A percentile compares a stretch with the other conserved stretches of the same genome.
Evolutionary conservation across 2,113 vertebrate species (phyloP).

Genomic region (Pleuronectes platessa): DNA sequence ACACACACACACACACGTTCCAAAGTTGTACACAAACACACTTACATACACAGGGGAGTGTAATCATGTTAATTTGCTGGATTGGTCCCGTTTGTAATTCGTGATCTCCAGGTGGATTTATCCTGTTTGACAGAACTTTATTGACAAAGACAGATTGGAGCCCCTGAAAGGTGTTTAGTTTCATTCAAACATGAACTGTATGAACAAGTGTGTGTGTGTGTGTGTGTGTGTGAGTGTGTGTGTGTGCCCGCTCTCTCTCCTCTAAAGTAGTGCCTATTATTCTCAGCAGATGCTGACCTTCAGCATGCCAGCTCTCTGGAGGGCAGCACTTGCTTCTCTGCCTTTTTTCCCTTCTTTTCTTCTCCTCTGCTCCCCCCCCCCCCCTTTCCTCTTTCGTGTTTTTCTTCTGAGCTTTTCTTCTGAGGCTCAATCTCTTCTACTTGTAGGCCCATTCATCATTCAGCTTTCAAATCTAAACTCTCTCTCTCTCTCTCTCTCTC

Average conservation of each 20-base stretch:
- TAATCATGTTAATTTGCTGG: constrained; percentile 68
- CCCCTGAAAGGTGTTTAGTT: constrained; percentile 68
- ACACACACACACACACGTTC: background rate
- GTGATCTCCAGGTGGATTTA: constrained; percentile 49
- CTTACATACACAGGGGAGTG: constrained; percentile 35
- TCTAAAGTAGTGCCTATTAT: constrained; percentile 65
- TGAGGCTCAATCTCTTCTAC: constrained; percentile 12
- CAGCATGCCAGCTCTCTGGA: constrained; percentile 63
- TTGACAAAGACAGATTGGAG: constrained; percentile 75
- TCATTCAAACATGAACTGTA: constrained; percentile 52
- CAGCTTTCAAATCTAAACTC: constrained; percentile 14
- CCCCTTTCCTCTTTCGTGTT: constrained; percentile 33
- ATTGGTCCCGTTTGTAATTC: constrained; percentile 24
- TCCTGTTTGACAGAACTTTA: constrained; percentile 71
- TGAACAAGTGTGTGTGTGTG: constrained; percentile 32
- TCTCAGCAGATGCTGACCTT: constrained; percentile 76
- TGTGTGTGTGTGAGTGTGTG: constrained; percentile 10
- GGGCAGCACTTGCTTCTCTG: constrained; percentile 65
- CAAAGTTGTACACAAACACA: constrained; percentile 22
- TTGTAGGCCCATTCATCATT: constrained; percentile 22
- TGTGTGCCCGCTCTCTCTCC: background rate
- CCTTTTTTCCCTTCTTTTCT: constrained; percentile 31
- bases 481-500: background rate
- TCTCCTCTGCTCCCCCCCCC: background rate
- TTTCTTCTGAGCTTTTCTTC: constrained; percentile 33